phyloP scores from a whole-genome alignment of 2,888 invertebrate genomes.

The Orthonevra nobilis region DNA sequence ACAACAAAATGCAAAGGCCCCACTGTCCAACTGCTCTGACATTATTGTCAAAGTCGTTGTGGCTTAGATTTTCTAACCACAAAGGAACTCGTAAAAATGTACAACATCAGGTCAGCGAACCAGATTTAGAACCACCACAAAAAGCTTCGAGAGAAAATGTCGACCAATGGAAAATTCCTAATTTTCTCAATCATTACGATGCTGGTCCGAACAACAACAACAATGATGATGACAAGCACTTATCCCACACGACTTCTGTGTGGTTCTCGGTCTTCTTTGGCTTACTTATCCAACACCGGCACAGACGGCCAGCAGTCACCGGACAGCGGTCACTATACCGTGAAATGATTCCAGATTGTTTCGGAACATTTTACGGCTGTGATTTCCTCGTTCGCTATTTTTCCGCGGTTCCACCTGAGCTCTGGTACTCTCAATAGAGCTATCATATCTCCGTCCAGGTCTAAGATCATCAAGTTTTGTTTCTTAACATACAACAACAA shows the following conservation, averaged over 20 bases:
- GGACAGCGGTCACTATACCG: constrained; percentile 55
- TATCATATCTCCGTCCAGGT: constrained; percentile 13
- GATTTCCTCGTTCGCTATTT: constrained; percentile 56
- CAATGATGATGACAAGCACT: constrained; percentile 3
- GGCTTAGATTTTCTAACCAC: constrained; percentile 10
- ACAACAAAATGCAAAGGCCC: too few relatives aligned
- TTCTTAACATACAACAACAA: constrained; percentile 11
- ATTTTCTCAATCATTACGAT: constrained; percentile 44
- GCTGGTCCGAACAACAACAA: not conserved
- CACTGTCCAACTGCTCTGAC: too few relatives aligned
- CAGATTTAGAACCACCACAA: not conserved
- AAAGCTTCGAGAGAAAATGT: constrained; percentile 19
- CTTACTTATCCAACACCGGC: not conserved
- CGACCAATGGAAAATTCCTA: constrained; percentile 56
- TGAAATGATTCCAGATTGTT: constrained; percentile 65
- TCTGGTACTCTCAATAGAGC: constrained; percentile 32
- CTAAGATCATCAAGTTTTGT: constrained; percentile 44
- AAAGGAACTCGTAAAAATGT: too few relatives aligned
- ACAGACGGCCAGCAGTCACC: too few relatives aligned
- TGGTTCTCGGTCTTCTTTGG: too few relatives aligned
- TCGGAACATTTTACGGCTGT: constrained; percentile 59
- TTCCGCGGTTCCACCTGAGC: constrained; percentile 57
- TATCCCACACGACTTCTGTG: too few relatives aligned
- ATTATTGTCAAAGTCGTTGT: constrained; percentile 21
- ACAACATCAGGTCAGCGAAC: too few relatives aligned